Evolutionary conservation across 53 echinoderm and acorn worm species (phyloP).

Genomic region (Echinometra lucunter): DNA sequence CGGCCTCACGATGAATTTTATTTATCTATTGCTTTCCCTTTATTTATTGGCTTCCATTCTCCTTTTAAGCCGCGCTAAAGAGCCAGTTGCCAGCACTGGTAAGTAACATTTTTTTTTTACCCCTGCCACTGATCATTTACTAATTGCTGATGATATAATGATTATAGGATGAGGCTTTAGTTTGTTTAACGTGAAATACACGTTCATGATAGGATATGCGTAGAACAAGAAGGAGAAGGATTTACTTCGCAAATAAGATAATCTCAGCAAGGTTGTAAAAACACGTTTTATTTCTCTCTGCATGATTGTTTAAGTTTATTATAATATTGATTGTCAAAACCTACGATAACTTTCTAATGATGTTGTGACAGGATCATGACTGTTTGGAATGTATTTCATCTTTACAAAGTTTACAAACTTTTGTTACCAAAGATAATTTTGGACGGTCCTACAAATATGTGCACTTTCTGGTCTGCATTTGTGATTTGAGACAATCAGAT

Average conservation of each 20-base stretch:
- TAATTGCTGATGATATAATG: too few species aligned
- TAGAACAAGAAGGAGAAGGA: too few species aligned
- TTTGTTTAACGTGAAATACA: too few species aligned
- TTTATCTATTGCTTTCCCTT: slow-evolving; percentile 78
- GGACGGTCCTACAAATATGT: neutral
- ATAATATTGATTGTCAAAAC: too few species aligned
- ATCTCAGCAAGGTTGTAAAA: too few species aligned
- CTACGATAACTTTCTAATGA: too few species aligned
- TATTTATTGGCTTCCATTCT: slow-evolving; percentile 74
- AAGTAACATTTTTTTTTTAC: slow-evolving; percentile 42
- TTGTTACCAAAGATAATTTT: neutral
- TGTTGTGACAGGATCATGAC: too few species aligned
- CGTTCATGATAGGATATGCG: too few species aligned
- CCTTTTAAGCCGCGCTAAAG: slow-evolving; percentile 18
- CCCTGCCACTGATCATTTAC: neutral
- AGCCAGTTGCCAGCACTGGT: slow-evolving; percentile 63
- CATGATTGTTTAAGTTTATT: too few species aligned
- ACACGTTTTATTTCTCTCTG: too few species aligned
- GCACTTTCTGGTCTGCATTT: neutral
- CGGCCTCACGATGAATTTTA: slow-evolving; percentile 67
- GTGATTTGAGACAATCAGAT: neutral
- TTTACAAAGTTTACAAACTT: neutral
- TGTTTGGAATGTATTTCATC: neutral
- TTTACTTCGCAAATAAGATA: too few species aligned
- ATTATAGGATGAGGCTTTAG: too few species aligned